These are phyloP conservation scores for Zoanthus gigantus DNA, from an alignment of 92 coral and sea anemone species.

Conservation along the genomic window DNA sequence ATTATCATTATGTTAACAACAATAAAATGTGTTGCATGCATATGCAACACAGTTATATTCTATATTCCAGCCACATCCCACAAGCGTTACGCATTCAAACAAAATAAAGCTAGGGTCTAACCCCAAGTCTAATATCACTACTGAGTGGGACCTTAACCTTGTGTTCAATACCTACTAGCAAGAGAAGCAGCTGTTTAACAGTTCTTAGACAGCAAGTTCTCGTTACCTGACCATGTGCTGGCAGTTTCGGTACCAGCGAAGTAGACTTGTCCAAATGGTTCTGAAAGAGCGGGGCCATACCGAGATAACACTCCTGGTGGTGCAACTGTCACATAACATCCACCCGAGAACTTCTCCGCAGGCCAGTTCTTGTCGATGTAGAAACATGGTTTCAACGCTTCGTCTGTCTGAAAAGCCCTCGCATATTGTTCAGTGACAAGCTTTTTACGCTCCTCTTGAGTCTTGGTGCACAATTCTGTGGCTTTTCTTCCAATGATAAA, in stretches of 20 bases:
- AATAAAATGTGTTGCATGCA: too few relatives aligned
- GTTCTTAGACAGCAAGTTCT: neutral
- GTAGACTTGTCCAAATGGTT: slow-evolving; percentile 84
- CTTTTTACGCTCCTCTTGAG: slow-evolving; percentile 89
- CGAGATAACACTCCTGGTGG: slow-evolving; percentile 93
- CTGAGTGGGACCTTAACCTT: too few relatives aligned
- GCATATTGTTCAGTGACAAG: slow-evolving; percentile 96
- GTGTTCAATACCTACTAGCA: neutral
- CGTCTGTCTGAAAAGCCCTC: slow-evolving; percentile 77
- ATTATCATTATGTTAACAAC: too few relatives aligned
- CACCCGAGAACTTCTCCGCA: slow-evolving; percentile 98
- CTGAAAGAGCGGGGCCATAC: slow-evolving; percentile 73
- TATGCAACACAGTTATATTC: too few relatives aligned
- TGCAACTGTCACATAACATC: slow-evolving; percentile 88
- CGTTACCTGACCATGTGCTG: slow-evolving; percentile 87
- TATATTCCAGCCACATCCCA: too few relatives aligned
- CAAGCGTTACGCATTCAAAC: too few relatives aligned
- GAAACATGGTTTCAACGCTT: slow-evolving; percentile 89
- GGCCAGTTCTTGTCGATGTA: slow-evolving; percentile 99
- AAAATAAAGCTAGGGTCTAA: too few relatives aligned
- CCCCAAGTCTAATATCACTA: too few relatives aligned
- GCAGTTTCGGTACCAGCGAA: slow-evolving; percentile 99
- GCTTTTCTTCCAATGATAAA: slow-evolving; percentile 89
- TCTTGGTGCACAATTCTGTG: slow-evolving; percentile 84
- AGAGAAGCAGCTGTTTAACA: neutral